Base-by-base conservation (phyloP, 2,888 invertebrate species). In the Melieria picta region DNA sequence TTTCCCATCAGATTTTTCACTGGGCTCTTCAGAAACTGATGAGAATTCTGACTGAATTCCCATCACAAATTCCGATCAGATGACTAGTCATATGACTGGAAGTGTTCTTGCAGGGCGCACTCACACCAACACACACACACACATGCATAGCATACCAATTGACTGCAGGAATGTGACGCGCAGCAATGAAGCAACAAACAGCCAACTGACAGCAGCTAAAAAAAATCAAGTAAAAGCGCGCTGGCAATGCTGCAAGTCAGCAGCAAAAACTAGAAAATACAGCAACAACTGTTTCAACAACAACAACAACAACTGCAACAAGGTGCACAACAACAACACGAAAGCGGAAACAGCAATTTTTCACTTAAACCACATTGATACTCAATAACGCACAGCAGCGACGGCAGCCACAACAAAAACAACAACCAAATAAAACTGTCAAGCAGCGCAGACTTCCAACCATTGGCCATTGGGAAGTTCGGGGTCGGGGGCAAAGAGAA, bases 311-410 rank as follows among this genome's bases (percentile, higher is more conserved):
- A 56, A 56, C 16, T 13, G 4, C 56, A 56, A 30, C 13, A 30
- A 30, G 7, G 30, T 9, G n/a, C 9, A 60, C 48, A 60, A 43
- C 42, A 67, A 48, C 42, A 58, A 43, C 4, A 16, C 7, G 76
- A 79, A 80, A 77, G 10, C 64, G 70, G 70, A 73, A 65, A 75
- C 73, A 76, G 71, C 71, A 69, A 79, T 81, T 80, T 82, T 82
- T 82, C 81, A 82, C 78, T 79, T 81, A 78, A 81, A 82, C 83
- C 82, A 75, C 82, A 82, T 80, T 79, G 80, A 83, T 81, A 83
- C 82, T 82, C 81, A 81, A 81, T 82, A 81, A 81, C 79, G 62
- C 72, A 63, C 50, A 42, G 57, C 9, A 45, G 47, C 55, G 64
- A 47, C 61, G 61, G 16, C 55, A 50, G 48, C 60, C 13, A 56